These are phyloP conservation scores for Oryctolagus cuniculus DNA, from an alignment of 2,113 vertebrate species.

Conservation along the genomic window mOryCun1.1 NC_091435.1:144892501-144893000, in stretches of 20 bases:
- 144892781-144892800: not conserved
- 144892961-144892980: not conserved
- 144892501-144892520: not conserved
- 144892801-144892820: conserved; percentile 12
- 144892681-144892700: not conserved
- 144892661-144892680: not conserved
- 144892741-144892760: not conserved
- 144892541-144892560: conserved; percentile 39
- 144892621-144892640: conserved; percentile 48
- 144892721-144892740: not conserved
- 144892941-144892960: not conserved
- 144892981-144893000: not conserved
- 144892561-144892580: not conserved
- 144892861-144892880: conserved; percentile 41
- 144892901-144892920: not conserved
- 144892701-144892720: not conserved
- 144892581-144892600: conserved; percentile 31
- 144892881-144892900: conserved; percentile 29
- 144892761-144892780: conserved; percentile 51
- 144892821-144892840: not conserved
- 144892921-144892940: not conserved
- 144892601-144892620: not conserved
- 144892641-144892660: conserved; percentile 21
- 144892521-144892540: conserved; percentile 12
- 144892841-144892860: not conserved